phyloP scores from a whole-genome alignment of 2,888 invertebrate species.

The Trichopoda pennipes region DNA sequence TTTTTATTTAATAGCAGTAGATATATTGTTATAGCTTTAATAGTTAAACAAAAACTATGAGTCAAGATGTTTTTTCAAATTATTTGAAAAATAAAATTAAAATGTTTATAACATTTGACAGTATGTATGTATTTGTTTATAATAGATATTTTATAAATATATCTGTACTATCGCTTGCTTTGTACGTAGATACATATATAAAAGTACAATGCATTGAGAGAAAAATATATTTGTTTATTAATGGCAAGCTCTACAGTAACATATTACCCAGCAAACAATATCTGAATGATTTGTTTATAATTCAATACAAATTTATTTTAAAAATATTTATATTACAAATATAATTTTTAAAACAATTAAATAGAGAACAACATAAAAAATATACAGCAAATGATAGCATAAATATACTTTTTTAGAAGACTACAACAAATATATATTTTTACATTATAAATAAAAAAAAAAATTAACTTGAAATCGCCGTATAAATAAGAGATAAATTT shows the following conservation, averaged over 20 bases:
- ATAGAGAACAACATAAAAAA: no score
- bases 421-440: no score
- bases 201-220: background rate
- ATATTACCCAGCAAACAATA: constrained; percentile 10
- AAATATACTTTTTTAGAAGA: no score
- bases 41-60: constrained; percentile 46
- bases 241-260: background rate
- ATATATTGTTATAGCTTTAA: constrained; percentile 40
- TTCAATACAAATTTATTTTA: background rate
- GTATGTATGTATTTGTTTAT: constrained; percentile 11
- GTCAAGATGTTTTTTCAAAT: constrained; percentile 44
- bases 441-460: no score
- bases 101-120: constrained; percentile 14
- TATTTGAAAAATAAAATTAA: constrained; percentile 26
- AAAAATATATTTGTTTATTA: constrained; percentile 20
- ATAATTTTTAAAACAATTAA: no score
- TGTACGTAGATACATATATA: background rate
- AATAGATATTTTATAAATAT: constrained; percentile 4
- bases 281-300: constrained; percentile 16
- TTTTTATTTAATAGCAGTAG: constrained; percentile 33
- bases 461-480: no score
- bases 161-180: background rate
- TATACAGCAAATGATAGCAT: no score
- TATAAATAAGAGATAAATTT: no score
- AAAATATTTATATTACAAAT: constrained; percentile 1